Percentiles rank a stretch among this genome's conserved stretches.
phyloP scores from a whole-genome alignment of 64 coral and sea anemone genomes.

The Montipora cactus region DNA sequence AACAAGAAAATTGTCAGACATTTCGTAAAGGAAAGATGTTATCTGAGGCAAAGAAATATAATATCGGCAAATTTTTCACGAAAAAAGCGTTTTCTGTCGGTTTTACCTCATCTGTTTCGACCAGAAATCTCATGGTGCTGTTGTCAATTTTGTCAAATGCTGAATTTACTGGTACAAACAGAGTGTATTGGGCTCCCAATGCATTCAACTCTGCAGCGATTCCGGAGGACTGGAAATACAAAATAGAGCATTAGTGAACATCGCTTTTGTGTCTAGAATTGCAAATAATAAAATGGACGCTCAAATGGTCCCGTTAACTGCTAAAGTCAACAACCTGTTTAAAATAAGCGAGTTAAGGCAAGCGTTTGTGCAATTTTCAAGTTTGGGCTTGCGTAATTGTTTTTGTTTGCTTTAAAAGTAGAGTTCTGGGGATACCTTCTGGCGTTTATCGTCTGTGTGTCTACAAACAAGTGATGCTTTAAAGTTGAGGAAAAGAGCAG shows the following conservation, averaged over 20 bases:
- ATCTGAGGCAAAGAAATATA: no score
- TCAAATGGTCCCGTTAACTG: background rate
- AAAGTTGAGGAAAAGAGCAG: no score
- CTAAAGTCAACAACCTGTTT: background rate
- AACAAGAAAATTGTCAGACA: background rate
- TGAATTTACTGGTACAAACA: conserved; percentile 51
- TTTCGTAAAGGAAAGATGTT: background rate
- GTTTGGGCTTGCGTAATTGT: no score
- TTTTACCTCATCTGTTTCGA: conserved; percentile 40
- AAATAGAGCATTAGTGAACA: background rate
- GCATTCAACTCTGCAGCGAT: conserved; percentile 38
- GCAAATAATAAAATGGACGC: background rate
- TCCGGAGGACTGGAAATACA: conserved; percentile 27
- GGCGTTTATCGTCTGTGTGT: no score
- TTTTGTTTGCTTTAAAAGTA: no score
- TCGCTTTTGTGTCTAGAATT: no score
- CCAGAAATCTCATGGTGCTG: conserved; percentile 38
- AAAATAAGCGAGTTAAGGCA: no score
- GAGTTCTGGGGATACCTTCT: no score
- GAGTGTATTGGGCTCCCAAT: conserved; percentile 3
- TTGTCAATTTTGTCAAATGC: conserved; percentile 59
- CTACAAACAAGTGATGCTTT: no score
- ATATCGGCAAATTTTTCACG: no score
- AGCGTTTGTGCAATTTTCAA: no score
- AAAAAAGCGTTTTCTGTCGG: background rate